phyloP scores from a whole-genome alignment of 2,797 vertebrate genomes.

The Gallinago solitaria region DNA sequence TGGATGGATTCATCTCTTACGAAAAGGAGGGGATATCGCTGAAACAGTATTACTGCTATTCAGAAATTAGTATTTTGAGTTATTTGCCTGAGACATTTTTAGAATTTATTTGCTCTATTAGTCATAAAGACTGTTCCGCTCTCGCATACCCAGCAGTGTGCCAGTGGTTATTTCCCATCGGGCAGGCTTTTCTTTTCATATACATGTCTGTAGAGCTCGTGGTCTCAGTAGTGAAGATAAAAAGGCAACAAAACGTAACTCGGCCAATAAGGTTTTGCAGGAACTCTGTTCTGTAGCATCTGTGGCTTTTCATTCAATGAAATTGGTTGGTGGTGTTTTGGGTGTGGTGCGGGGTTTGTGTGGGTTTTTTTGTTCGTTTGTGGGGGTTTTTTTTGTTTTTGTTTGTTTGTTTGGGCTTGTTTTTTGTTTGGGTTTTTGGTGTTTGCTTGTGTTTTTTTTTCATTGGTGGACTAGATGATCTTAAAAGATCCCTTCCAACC shows the following conservation, averaged over 20 bases:
- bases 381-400: too few species aligned
- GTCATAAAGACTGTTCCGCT: conserved; percentile 12
- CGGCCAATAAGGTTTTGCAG: neutral
- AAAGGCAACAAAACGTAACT: conserved; percentile 6
- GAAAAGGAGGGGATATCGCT: neutral
- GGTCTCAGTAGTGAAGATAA: neutral
- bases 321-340: neutral
- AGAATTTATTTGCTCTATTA: conserved; percentile 10
- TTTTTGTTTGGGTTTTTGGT: too few species aligned
- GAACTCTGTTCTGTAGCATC: neutral
- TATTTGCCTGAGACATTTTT: neutral
- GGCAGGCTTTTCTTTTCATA: neutral
- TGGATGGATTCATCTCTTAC: neutral
- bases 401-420: too few species aligned
- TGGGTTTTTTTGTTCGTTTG: too few species aligned
- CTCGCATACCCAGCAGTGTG: neutral
- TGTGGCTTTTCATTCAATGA: neutral
- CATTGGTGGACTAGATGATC: too few species aligned
- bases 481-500: too few species aligned
- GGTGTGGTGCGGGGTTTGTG: too few species aligned
- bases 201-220: neutral
- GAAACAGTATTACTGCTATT: neutral
- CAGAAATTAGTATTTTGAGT: neutral
- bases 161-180: neutral
- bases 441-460: too few species aligned